Evolutionary conservation across 2,113 vertebrate genomes (phyloP).

Genomic region (Chrysochloris asiatica): DNA sequence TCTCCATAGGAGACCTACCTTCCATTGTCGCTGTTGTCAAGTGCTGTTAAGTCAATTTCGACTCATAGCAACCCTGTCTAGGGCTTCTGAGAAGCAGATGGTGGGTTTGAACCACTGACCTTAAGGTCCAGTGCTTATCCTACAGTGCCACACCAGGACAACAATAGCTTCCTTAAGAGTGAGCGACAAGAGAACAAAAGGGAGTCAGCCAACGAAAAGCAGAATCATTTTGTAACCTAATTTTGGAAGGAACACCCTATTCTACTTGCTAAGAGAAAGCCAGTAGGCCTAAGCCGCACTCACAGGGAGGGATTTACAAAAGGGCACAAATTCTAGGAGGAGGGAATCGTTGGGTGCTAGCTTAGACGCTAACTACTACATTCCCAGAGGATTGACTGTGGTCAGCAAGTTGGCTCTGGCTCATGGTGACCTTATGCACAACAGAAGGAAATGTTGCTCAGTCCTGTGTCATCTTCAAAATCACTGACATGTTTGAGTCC

Average conservation of each 20-base stretch:
- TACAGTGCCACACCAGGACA: no score
- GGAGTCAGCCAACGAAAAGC: background rate
- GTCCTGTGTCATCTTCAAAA: background rate
- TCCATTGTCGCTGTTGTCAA: no score
- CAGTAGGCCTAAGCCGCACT: background rate
- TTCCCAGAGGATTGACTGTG: background rate
- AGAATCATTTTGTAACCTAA: background rate
- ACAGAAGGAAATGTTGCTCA: background rate
- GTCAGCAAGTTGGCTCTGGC: background rate
- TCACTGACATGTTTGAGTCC: background rate
- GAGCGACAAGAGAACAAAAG: background rate
- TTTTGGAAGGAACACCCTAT: background rate
- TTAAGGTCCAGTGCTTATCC: no score
- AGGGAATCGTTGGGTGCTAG: background rate
- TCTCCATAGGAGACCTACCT: background rate
- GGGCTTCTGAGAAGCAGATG: no score
- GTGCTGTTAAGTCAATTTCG: no score
- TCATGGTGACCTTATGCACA: background rate
- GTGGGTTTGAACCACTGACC: no score
- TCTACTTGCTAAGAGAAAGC: background rate
- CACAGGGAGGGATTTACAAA: background rate
- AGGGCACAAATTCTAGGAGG: background rate
- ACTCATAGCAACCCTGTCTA: no score
- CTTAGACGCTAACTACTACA: background rate
- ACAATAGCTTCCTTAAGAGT: background rate